Percentiles rank a stretch among this genome's conserved stretches.
These are phyloP conservation scores for Acanthosepion pharaonis DNA, from an alignment of 2,888 invertebrate species.

Conservation along the genomic window DNA sequence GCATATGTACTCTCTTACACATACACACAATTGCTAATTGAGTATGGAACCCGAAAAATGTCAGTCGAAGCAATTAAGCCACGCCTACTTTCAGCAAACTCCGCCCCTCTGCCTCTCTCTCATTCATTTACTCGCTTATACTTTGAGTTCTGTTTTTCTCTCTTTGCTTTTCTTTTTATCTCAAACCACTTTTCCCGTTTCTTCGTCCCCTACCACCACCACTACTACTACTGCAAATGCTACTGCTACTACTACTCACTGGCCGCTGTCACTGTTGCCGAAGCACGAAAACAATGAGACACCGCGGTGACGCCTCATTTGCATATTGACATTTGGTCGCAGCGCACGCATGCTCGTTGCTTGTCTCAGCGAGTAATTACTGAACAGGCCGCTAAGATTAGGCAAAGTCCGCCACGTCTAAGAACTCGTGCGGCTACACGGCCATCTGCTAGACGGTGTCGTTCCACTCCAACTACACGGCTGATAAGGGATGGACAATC, in stretches of 20 bases:
- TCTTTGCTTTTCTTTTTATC: background rate
- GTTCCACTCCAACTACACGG: background rate
- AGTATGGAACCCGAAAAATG: no score
- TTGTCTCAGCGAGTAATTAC: background rate
- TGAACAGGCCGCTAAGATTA: constrained; percentile 33
- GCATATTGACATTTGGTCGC: constrained; percentile 1
- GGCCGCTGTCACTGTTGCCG: background rate
- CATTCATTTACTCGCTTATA: background rate
- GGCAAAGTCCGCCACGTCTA: background rate
- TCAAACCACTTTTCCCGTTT: background rate
- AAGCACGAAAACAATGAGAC: constrained; percentile 14
- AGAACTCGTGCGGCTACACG: background rate
- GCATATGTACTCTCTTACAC: background rate
- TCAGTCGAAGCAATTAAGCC: no score
- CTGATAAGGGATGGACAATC: background rate
- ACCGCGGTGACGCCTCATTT: background rate
- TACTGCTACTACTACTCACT: background rate
- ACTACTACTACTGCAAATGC: no score
- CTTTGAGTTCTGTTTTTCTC: background rate
- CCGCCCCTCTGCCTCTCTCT: background rate
- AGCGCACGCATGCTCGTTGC: background rate
- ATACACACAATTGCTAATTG: no score
- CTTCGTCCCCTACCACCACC: background rate
- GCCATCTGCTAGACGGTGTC: constrained; percentile 11
- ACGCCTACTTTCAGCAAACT: no score